Base-by-base conservation (phyloP, 1,140 invertebrate species). In the Portunus trituberculatus region DNA sequence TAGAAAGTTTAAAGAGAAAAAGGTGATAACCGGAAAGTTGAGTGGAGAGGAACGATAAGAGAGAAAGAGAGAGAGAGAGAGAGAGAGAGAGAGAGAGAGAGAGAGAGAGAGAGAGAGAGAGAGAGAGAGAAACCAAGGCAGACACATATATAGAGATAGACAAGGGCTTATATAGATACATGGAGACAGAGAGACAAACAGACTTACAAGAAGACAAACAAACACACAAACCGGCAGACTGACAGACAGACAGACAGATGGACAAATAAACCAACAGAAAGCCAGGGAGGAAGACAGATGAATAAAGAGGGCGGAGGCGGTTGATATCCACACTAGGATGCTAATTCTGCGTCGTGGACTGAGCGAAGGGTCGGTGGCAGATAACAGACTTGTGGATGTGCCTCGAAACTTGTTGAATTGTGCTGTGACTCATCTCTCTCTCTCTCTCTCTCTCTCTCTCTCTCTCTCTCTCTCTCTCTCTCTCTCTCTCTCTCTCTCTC, bases 401-500 rank as follows among this genome's bases (percentile, higher is more conserved):
- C 39, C 6, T 6, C 39, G 39, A 25, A 25, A 82, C 28, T 82
- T 25, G 28, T 82, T 82, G 20, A 20, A 82, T 20, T 82, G 76
- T 20, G 76, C 7, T 3, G 28, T 82, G 76, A 25, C 76, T 82
- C 16, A 82, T 0, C 28, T 82, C 76, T 82, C 76, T 82, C 76
- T 82, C 76, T 82, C 76, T 82, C 76, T 82, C 76, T 82, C 76
- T 82, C 76, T 82, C 76, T 82, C 76, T 82, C 76, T 82, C 76
- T 82, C 76, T 82, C 76, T 82, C 76, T 82, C 76, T 82, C 76
- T 82, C 76, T 82, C 76, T 82, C 76, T 82, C 76, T 82, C 76
- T 82, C 76, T 82, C 76, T 82, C 76, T 82, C 76, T 84, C 83
- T 84, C 83, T 4, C 83, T 84, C 83, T 84, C 83, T 84, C 83